Evolutionary conservation across 2,113 vertebrate species (phyloP).

Genomic region (Pangasianodon hypophthalmus): DNA sequence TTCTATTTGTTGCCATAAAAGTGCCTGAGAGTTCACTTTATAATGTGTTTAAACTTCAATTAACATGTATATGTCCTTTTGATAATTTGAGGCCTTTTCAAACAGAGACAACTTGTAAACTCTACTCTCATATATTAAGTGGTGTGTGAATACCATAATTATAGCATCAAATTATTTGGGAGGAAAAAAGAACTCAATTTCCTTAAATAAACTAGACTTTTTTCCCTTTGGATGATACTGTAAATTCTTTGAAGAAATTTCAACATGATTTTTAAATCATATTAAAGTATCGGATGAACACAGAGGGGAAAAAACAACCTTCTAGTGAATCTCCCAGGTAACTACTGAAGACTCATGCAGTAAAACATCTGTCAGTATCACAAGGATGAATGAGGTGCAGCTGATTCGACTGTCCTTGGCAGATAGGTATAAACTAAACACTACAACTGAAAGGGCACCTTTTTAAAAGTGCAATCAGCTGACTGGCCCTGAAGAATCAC

Average conservation of each 20-base stretch:
- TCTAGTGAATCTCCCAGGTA: background rate
- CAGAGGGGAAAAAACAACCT: background rate
- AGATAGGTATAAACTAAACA: constrained; percentile 28
- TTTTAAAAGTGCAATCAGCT: constrained; percentile 46
- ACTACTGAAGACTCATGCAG: background rate
- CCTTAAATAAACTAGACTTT: background rate
- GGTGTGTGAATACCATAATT: background rate
- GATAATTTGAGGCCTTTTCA: background rate
- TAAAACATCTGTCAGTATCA: background rate
- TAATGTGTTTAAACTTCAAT: background rate
- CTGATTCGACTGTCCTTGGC: constrained; percentile 36
- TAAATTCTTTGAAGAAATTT: background rate
- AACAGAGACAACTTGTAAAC: background rate
- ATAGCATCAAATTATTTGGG: background rate
- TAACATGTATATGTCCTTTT: background rate
- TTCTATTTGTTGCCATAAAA: background rate
- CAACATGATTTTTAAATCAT: background rate
- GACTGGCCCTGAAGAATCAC: constrained; percentile 16
- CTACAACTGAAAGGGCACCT: constrained; percentile 1
- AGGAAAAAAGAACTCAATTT: background rate
- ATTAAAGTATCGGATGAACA: background rate
- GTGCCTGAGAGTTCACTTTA: background rate
- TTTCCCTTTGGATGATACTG: background rate
- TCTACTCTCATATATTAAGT: background rate
- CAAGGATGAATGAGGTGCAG: background rate